These are phyloP conservation scores for Parauchenoglanis ngamensis DNA, from an alignment of 2,797 vertebrate genomes.

Conservation along the genomic window DNA sequence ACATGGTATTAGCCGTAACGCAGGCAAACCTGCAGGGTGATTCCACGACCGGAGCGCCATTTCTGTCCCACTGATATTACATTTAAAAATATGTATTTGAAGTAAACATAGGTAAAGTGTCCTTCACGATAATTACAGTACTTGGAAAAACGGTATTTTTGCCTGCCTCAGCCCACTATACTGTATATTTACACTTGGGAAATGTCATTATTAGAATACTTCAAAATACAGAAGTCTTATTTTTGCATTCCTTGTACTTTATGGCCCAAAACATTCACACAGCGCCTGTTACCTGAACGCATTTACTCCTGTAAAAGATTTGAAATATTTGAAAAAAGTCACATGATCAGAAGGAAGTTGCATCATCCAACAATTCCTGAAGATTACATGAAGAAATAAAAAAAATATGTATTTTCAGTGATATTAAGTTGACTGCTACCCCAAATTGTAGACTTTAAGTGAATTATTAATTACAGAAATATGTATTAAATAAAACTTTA, in stretches of 20 bases:
- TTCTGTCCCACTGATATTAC: not conserved
- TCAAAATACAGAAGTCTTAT: too few species aligned
- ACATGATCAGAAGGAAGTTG: not conserved
- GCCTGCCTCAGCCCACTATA: not conserved
- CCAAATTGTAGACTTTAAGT: not conserved
- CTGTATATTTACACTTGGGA: not conserved
- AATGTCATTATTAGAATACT: not conserved
- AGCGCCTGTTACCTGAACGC: not conserved
- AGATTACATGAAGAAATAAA: not conserved
- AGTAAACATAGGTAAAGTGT: not conserved
- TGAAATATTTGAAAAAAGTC: not conserved
- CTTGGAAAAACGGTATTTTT: not conserved
- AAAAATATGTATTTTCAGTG: not conserved
- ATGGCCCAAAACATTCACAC: not conserved
- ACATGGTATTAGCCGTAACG: not conserved
- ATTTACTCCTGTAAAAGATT: not conserved
- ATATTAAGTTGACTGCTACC: too few species aligned
- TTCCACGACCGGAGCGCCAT: not conserved
- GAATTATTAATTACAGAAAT: not conserved
- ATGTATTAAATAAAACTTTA: not conserved
- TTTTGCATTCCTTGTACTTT: not conserved
- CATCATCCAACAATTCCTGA: not conserved
- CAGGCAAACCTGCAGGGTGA: not conserved
- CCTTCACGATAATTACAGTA: not conserved
- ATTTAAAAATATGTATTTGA: not conserved